These are phyloP conservation scores for Tribolium madens DNA, from an alignment of 1,140 invertebrate genomes.

Conservation along the genomic window DNA sequence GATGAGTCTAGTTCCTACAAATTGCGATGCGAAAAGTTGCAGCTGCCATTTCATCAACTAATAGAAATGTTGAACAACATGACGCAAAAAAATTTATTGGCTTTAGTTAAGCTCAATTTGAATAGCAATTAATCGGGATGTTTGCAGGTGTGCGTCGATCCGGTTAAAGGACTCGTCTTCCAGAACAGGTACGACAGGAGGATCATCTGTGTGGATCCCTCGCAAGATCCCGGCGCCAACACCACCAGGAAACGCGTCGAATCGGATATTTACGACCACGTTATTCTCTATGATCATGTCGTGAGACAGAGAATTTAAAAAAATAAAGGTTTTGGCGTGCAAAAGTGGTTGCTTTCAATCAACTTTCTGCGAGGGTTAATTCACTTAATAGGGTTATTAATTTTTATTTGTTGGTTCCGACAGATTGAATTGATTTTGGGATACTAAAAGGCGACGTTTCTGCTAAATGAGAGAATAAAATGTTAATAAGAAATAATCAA, in stretches of 20 bases:
- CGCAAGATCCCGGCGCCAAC: constrained; percentile 67
- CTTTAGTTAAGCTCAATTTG: background rate
- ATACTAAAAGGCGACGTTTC: background rate
- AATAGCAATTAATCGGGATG: constrained; percentile 1
- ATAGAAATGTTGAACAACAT: background rate
- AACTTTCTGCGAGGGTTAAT: background rate
- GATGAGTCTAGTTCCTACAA: too few species aligned
- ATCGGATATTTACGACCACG: constrained; percentile 69
- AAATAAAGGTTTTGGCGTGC: background rate
- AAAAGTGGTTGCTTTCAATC: background rate
- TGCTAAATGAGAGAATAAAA: background rate
- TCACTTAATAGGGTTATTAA: constrained; percentile 20
- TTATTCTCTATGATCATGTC: constrained; percentile 75
- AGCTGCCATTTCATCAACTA: constrained; percentile 1
- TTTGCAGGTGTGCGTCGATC: constrained; percentile 72
- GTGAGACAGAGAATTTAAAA: constrained; percentile 63
- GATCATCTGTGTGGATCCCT: constrained; percentile 71
- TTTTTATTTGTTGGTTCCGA: constrained; percentile 21
- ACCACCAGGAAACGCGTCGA: constrained; percentile 68
- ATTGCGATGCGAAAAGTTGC: background rate
- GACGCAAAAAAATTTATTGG: background rate
- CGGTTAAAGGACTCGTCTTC: constrained; percentile 74
- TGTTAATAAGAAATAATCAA: background rate
- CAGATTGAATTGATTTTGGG: constrained; percentile 16
- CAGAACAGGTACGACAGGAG: constrained; percentile 74